Evolutionary conservation across 2,888 invertebrate species (phyloP).

Genomic region (Drosophila flavopinicola): DNA sequence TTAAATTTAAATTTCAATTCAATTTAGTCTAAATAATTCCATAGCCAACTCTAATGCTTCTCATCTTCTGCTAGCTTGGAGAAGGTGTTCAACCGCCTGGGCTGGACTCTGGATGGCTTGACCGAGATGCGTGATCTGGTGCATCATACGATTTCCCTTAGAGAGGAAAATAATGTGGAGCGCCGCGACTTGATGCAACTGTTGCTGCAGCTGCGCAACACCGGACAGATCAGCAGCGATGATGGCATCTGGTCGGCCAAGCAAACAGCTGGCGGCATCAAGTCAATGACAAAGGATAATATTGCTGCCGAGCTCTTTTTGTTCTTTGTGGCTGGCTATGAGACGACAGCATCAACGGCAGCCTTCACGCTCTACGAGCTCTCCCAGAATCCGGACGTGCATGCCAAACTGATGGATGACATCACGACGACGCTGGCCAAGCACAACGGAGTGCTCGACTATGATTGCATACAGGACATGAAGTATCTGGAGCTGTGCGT

Average conservation of each 20-base stretch:
- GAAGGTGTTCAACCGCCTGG: slow-evolving; percentile 73
- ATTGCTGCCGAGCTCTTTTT: slow-evolving; percentile 84
- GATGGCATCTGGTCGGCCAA: slow-evolving; percentile 75
- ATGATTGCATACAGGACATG: slow-evolving; percentile 85
- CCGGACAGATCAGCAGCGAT: slow-evolving; percentile 71
- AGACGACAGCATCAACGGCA: slow-evolving; percentile 84
- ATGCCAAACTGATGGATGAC: slow-evolving; percentile 83
- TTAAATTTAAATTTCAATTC: too few relatives aligned
- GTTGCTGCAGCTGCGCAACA: slow-evolving; percentile 84
- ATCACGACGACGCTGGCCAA: slow-evolving; percentile 79
- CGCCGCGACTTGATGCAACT: slow-evolving; percentile 85
- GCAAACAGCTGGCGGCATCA: slow-evolving; percentile 35
- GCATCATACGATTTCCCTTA: slow-evolving; percentile 82
- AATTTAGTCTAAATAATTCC: too few relatives aligned
- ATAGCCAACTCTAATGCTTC: too few relatives aligned
- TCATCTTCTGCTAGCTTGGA: slow-evolving; percentile 68
- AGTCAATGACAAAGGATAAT: slow-evolving; percentile 78
- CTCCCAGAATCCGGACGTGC: slow-evolving; percentile 82
- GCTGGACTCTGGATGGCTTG: slow-evolving; percentile 65
- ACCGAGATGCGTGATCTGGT: slow-evolving; percentile 84
- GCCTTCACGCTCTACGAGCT: slow-evolving; percentile 84
- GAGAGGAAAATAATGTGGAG: slow-evolving; percentile 82
- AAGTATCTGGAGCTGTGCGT: slow-evolving; percentile 84
- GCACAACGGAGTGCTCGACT: slow-evolving; percentile 82
- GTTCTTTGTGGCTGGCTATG: slow-evolving; percentile 85